phyloP scores from a whole-genome alignment of 2,888 invertebrate species.

The Tiphia femorata region DNA sequence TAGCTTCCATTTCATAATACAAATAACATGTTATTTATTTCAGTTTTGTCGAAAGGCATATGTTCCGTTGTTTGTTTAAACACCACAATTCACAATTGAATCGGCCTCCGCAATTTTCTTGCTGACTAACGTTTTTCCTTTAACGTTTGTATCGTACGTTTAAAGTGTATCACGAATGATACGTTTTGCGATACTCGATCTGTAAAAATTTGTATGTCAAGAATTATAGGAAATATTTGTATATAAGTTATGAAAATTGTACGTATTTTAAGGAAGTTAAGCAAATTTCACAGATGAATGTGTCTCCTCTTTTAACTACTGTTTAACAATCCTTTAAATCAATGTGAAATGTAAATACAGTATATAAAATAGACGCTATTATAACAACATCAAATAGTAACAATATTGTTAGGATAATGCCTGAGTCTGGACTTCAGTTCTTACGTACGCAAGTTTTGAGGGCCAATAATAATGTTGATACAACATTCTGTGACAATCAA shows the following conservation, averaged over 20 bases:
- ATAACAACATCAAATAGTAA: no score
- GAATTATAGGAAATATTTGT: constrained; percentile 32
- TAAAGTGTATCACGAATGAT: no score
- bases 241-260: constrained; percentile 23
- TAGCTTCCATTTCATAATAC: constrained; percentile 25
- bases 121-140: no score
- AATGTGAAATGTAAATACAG: constrained; percentile 40
- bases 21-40: constrained; percentile 45
- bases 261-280: constrained; percentile 21
- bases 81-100: neutral
- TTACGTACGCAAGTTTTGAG: no score
- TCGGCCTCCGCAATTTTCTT: no score
- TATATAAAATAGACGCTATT: neutral
- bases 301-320: constrained; percentile 17
- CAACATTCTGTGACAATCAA: no score
- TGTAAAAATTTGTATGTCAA: constrained; percentile 29
- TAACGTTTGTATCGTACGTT: no score
- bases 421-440: no score
- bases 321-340: constrained; percentile 26
- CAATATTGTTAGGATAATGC: no score
- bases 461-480: no score
- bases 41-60: constrained; percentile 24
- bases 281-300: constrained; percentile 28
- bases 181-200: no score
- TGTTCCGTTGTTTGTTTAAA: neutral